Evolutionary conservation across 30 jellyfish, hydroid and myxozoan genomes (phyloP).

Genomic region (Mastigias papua): DNA sequence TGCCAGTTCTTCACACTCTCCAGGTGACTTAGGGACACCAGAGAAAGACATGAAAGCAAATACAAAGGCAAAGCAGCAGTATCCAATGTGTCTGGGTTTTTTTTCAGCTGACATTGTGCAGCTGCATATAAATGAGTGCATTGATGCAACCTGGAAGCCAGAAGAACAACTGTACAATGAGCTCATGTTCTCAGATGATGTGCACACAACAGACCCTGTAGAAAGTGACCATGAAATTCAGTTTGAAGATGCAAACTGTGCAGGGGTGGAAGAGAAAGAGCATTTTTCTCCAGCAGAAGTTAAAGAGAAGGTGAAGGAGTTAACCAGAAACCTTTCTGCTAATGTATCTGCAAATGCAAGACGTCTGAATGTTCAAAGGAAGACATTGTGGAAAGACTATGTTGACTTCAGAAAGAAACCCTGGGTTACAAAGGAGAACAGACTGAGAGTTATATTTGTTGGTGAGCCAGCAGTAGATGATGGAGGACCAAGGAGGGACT

Average conservation of each 20-base stretch:
- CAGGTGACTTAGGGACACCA: not conserved
- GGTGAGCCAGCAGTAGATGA: conserved; percentile 41
- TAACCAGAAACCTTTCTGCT: not conserved
- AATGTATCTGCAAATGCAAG: not conserved
- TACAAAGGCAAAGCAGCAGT: not conserved
- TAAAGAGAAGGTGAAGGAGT: not conserved
- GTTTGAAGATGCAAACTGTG: not conserved
- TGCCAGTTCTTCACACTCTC: not conserved
- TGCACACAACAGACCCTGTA: not conserved
- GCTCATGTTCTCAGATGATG: not conserved
- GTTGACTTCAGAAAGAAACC: conserved; percentile 12
- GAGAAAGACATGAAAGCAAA: not conserved
- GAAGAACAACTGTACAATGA: conserved; percentile 8
- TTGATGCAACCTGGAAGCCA: not conserved
- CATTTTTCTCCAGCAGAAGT: conserved; percentile 9
- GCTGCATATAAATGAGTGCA: conserved; percentile 16
- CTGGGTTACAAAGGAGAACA: not conserved
- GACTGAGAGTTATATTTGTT: not conserved
- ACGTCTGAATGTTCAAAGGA: not conserved
- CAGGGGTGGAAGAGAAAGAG: not conserved
- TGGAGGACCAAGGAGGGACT: conserved; percentile 33
- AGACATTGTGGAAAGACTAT: conserved; percentile 22
- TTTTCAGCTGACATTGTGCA: not conserved
- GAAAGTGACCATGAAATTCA: not conserved
- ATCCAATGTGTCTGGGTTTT: conserved; percentile 1